Conservation (phyloP, 2,797 vertebrate genomes). For the Syngnathus rostellatus region DNA sequence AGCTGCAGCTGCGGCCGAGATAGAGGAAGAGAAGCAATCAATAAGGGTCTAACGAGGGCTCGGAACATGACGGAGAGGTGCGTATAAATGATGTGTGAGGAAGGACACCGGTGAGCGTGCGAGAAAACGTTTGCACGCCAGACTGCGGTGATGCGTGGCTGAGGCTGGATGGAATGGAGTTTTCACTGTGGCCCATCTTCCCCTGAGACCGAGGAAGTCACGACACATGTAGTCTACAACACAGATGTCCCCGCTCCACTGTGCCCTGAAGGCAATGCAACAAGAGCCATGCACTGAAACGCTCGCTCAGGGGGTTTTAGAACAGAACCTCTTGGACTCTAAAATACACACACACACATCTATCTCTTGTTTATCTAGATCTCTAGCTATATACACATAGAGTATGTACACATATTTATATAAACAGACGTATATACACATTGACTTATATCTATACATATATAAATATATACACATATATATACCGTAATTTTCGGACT, state of each 20-base stretch:
- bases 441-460: no score
- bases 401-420: no score
- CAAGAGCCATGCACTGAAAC: background rate
- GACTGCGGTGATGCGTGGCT: constrained; percentile 18
- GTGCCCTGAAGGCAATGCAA: constrained; percentile 13
- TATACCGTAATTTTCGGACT: no score
- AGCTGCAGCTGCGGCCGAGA: constrained; percentile 19
- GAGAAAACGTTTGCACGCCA: constrained; percentile 11
- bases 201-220: constrained; percentile 1
- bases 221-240: constrained; percentile 25
- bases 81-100: constrained; percentile 14
- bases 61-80: constrained; percentile 24
- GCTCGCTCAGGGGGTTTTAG: background rate
- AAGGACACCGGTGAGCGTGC: constrained; percentile 2
- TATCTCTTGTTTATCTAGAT: no score
- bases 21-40: constrained; percentile 20
- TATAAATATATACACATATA: no score
- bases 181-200: constrained; percentile 27
- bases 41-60: constrained; percentile 41
- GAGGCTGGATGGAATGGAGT: constrained; percentile 41
- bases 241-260: constrained; percentile 28
- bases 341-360: background rate
- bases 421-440: no score
- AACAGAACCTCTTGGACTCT: background rate
- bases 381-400: no score